Evolutionary conservation across 2,113 vertebrate genomes (phyloP).

Genomic region (Carettochelys insculpta): DNA sequence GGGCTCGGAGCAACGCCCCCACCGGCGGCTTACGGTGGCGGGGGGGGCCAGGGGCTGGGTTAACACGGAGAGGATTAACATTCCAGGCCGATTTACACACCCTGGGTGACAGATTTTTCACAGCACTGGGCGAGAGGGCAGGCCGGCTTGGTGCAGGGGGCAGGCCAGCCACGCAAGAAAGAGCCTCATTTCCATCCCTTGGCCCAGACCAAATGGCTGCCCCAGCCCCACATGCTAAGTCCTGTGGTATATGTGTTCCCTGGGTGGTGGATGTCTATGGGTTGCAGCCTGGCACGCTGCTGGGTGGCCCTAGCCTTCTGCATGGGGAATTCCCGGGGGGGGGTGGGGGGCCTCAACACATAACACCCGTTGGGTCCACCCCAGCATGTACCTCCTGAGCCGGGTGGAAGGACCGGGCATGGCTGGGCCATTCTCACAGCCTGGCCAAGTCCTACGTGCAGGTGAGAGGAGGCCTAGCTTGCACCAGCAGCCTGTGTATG

Average conservation of each 20-base stretch:
- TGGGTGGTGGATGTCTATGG: no score
- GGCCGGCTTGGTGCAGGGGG: conserved; percentile 36
- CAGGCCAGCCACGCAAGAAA: conserved; percentile 79
- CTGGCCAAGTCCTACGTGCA: no score
- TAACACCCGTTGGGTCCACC: no score
- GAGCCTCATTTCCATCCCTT: neutral
- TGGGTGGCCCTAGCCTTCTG: neutral
- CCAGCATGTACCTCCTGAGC: neutral
- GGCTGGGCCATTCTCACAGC: no score
- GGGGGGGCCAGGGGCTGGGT: conserved; percentile 30
- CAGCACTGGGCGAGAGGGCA: conserved; percentile 46
- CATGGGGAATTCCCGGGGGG: neutral
- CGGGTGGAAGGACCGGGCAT: neutral
- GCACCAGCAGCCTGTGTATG: no score
- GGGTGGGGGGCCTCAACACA: no score
- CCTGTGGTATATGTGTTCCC: no score
- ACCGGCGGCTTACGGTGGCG: neutral
- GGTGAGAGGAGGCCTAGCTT: no score
- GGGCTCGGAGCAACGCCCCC: neutral
- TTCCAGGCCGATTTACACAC: conserved; percentile 87
- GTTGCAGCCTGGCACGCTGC: neutral
- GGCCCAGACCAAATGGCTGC: neutral
- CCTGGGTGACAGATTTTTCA: conserved; percentile 83
- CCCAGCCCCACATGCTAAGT: no score
- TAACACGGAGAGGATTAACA: conserved; percentile 84